A percentile compares a stretch with the other conserved stretches of the same genome.
Evolutionary conservation across 2,113 vertebrate species (phyloP).

Genomic region (Apistogramma diplotaenia): DNA sequence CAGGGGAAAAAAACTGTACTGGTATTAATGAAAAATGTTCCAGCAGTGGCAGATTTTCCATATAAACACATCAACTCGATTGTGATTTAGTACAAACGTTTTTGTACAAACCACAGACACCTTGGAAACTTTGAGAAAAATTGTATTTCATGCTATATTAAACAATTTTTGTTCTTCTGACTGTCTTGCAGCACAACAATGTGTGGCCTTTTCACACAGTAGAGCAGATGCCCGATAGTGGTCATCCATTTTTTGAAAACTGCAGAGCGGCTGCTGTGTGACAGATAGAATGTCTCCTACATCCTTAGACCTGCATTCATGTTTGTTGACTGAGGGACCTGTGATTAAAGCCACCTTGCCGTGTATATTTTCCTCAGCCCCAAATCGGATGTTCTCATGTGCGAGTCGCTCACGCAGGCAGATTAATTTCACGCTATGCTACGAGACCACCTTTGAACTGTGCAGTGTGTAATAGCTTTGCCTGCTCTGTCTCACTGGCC

Average conservation of each 20-base stretch:
- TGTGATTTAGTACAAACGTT: not conserved
- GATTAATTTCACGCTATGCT: slow-evolving; percentile 71
- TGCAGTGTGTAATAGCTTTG: slow-evolving; percentile 52
- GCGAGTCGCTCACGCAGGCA: slow-evolving; percentile 61
- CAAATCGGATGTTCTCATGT: slow-evolving; percentile 75
- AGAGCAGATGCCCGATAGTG: not conserved
- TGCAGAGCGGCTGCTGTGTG: slow-evolving; percentile 42
- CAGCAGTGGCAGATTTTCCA: not conserved
- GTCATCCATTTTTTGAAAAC: slow-evolving; percentile 1
- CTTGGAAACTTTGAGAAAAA: not conserved
- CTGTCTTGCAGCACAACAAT: not conserved
- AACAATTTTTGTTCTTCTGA: not conserved
- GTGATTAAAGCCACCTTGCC: slow-evolving; percentile 72
- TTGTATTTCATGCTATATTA: not conserved
- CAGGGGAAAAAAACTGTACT: not conserved
- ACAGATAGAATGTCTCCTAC: slow-evolving; percentile 70
- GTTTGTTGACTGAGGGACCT: slow-evolving; percentile 77
- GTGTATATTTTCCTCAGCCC: slow-evolving; percentile 78
- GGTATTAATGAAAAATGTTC: not conserved
- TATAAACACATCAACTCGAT: not conserved
- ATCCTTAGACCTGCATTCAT: slow-evolving; percentile 66
- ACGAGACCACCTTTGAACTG: slow-evolving; percentile 74
- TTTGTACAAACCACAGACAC: not conserved
- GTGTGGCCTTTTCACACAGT: not conserved
- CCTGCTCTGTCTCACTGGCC: slow-evolving; percentile 59